Evolutionary conservation across 2,888 invertebrate species (phyloP).

Genomic region (Hypomecis atomaria): DNA sequence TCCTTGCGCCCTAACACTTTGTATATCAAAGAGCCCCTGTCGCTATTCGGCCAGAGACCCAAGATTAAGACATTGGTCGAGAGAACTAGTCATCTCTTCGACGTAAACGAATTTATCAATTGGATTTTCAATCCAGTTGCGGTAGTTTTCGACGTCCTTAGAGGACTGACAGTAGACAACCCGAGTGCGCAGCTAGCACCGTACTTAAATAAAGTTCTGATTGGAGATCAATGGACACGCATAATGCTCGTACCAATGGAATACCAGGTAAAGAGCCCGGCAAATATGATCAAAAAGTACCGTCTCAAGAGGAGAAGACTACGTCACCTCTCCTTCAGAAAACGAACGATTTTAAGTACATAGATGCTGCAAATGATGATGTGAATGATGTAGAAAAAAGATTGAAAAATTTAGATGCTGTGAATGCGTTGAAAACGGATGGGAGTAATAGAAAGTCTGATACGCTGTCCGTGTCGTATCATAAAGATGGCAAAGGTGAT

Average conservation of each 20-base stretch:
- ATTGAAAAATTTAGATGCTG: constrained; percentile 70
- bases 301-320: constrained; percentile 81
- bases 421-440: constrained; percentile 74
- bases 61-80: constrained; percentile 84
- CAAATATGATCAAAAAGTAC: constrained; percentile 72
- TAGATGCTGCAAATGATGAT: constrained; percentile 66
- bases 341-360: constrained; percentile 67
- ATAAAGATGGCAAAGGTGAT: constrained; percentile 62
- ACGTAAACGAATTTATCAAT: constrained; percentile 64
- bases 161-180: constrained; percentile 59
- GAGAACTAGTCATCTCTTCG: constrained; percentile 73
- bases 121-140: constrained; percentile 67
- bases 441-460: constrained; percentile 54
- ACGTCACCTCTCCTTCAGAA: constrained; percentile 73
- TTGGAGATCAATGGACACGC: constrained; percentile 77
- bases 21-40: constrained; percentile 77
- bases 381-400: constrained; percentile 56
- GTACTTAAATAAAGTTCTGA: constrained; percentile 62
- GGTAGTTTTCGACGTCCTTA: constrained; percentile 64
- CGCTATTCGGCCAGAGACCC: constrained; percentile 85
- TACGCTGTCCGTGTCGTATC: constrained; percentile 64
- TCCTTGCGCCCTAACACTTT: constrained; percentile 79
- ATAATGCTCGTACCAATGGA: constrained; percentile 75
- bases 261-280: constrained; percentile 74
- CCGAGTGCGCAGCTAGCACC: constrained; percentile 61